Conservation (phyloP, 2,888 invertebrate species). For the Ophion slaviceki region DNA sequence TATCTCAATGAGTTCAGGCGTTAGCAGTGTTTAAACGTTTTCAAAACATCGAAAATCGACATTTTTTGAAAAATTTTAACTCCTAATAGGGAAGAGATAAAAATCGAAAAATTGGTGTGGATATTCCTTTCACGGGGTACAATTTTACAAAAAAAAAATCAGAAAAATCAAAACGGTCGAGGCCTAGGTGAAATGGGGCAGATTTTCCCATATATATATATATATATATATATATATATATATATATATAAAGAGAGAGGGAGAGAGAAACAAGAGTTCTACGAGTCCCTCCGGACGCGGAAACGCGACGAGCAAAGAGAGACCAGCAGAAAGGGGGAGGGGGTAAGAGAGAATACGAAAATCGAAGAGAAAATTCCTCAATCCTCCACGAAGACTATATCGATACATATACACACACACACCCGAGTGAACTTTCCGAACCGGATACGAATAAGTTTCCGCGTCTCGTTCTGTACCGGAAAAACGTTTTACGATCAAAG, state of each 20-base stretch:
- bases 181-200: no score
- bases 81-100: no score
- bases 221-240: slow-evolving; percentile 28
- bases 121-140: no score
- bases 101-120: no score
- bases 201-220: no score
- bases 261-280: slow-evolving; percentile 52
- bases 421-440: slow-evolving; percentile 51
- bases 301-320: slow-evolving; percentile 30
- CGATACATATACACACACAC: neutral
- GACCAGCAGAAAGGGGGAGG: slow-evolving; percentile 12
- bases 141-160: no score
- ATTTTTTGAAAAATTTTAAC: no score
- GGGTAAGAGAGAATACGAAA: slow-evolving; percentile 37
- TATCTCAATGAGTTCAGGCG: no score
- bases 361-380: slow-evolving; percentile 50
- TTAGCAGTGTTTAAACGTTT: no score
- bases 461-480: slow-evolving; percentile 60
- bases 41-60: no score
- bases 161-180: no score
- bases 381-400: slow-evolving; percentile 21
- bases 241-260: neutral
- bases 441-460: slow-evolving; percentile 65
- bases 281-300: slow-evolving; percentile 51
- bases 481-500: slow-evolving; percentile 67